phyloP scores from a whole-genome alignment of 1,140 invertebrate species.

The Hycleus cichorii region DNA sequence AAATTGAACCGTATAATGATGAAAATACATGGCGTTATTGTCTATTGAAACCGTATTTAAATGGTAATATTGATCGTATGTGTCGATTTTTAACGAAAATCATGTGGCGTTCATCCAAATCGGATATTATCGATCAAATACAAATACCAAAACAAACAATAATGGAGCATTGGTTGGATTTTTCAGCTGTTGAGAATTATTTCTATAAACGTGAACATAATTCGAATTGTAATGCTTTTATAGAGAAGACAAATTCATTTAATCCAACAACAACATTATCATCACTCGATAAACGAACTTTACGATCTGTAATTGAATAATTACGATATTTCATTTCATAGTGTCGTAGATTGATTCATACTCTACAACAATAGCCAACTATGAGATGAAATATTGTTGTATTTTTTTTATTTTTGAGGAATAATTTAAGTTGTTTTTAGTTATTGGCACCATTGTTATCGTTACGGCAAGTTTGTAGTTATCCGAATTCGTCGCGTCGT shows the following conservation, averaged over 20 bases:
- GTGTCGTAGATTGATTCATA: no score
- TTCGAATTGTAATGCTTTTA: conserved; percentile 32
- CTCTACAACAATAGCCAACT: no score
- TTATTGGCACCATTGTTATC: conserved; percentile 57
- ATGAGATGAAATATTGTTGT: no score
- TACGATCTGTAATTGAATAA: conserved; percentile 4
- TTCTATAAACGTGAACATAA: conserved; percentile 48
- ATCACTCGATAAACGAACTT: conserved; percentile 29
- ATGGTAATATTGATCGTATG: conserved; percentile 44
- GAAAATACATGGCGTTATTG: conserved; percentile 48
- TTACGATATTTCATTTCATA: no score
- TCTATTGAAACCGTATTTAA: conserved; percentile 49
- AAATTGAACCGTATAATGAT: conserved; percentile 51
- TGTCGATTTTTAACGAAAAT: conserved; percentile 50
- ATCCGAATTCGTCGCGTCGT: conserved; percentile 55
- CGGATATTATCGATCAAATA: conserved; percentile 51
- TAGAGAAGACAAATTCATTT: conserved; percentile 24
- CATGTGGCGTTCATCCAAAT: conserved; percentile 64
- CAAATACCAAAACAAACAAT: conserved; percentile 46
- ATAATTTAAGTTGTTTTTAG: conserved; percentile 18
- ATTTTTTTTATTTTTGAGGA: no score
- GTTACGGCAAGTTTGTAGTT: conserved; percentile 64
- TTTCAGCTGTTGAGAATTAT: conserved; percentile 47
- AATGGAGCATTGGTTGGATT: conserved; percentile 41
- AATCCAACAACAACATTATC: conserved; percentile 29